phyloP scores from a whole-genome alignment of 1,140 invertebrate species.

The Thalassaphorura encarpata region DNA sequence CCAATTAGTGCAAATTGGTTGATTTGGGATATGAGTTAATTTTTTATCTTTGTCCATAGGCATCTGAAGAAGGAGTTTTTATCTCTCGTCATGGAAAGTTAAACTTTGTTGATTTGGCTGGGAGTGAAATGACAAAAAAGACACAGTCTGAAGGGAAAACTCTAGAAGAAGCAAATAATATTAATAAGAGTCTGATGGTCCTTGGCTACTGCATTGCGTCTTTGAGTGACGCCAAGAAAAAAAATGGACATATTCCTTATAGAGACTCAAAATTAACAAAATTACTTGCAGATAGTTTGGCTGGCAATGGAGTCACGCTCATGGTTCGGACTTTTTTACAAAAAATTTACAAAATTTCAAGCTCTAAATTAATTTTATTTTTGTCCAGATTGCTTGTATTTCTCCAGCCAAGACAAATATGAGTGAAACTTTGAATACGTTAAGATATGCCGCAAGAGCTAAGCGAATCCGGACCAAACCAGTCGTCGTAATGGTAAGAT shows the following conservation, averaged over 20 bases:
- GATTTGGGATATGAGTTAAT: too few species aligned
- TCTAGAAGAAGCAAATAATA: slow-evolving; percentile 86
- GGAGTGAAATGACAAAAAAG: slow-evolving; percentile 87
- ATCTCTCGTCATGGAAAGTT: slow-evolving; percentile 80
- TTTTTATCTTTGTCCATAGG: too few species aligned
- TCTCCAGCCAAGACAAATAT: slow-evolving; percentile 75
- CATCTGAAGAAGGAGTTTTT: slow-evolving; percentile 63
- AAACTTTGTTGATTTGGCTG: slow-evolving; percentile 89
- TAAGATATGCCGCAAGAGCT: slow-evolving; percentile 74
- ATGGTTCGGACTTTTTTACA: slow-evolving; percentile 58
- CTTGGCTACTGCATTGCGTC: slow-evolving; percentile 89
- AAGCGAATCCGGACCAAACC: slow-evolving; percentile 82
- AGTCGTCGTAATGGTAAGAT: slow-evolving; percentile 77
- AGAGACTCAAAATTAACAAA: slow-evolving; percentile 88
- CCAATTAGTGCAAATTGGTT: too few species aligned
- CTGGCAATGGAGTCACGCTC: slow-evolving; percentile 83
- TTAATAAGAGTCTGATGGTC: slow-evolving; percentile 93
- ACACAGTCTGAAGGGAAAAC: slow-evolving; percentile 86
- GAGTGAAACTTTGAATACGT: slow-evolving; percentile 81
- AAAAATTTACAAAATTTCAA: not conserved
- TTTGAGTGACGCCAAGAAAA: slow-evolving; percentile 70
- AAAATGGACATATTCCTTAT: slow-evolving; percentile 79
- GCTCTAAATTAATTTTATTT: slow-evolving; percentile 6
- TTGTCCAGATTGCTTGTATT: slow-evolving; percentile 75
- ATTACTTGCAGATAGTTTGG: slow-evolving; percentile 82